Evolutionary conservation across 2,797 vertebrate genomes (phyloP), one percentile per base, ranked within the genome.

Genomic region (Chrosomus eos): DNA sequence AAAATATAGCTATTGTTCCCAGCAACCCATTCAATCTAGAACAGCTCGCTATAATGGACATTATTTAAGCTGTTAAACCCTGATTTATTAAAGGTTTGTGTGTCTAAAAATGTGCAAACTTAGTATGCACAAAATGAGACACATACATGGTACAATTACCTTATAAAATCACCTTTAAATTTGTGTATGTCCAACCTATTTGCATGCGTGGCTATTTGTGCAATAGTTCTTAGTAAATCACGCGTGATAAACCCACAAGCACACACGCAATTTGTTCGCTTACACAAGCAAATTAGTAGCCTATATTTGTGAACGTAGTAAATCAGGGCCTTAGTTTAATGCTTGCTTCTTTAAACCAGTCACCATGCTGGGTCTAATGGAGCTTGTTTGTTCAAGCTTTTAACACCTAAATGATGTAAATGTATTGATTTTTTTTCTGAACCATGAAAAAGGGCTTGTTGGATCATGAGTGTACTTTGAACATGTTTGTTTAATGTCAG

Each of bases 401-500:
- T 85, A 84, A 77, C 67, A 83, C 73, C 60, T 48, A 33, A 84
- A 72, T 55, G 21, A 64, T 33, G 82, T 64, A n/a, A 77, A 85
- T 53, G 40, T 75, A 76, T 53, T 28, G 81, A 80, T 74, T 81
- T 76, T 76, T 18, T 0, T 6, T 74, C 11, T 13, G 4, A 11
- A 26, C 11, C 6, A 55, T 60, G 40, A 77, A 76, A 55, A 58
- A 36, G 43, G 51, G 31, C 40, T 66, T 62, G 75, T 79, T 82
- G 26, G 38, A 74, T 67, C 70, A 85, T 45, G 86, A 87, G 51
- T 77, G 45, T 26, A 48, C 64, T 82, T 87, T 31, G 33, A 80
- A 88, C 43, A 28, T 76, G 60, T 86, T 88, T 83, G 70, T 88
- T 84, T 82, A 83, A 87, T 86, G 81, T 23, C 21, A 55, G 87